phyloP scores from a whole-genome alignment of 2,797 vertebrate species.

The Cynodonichthys magdalenae region DNA sequence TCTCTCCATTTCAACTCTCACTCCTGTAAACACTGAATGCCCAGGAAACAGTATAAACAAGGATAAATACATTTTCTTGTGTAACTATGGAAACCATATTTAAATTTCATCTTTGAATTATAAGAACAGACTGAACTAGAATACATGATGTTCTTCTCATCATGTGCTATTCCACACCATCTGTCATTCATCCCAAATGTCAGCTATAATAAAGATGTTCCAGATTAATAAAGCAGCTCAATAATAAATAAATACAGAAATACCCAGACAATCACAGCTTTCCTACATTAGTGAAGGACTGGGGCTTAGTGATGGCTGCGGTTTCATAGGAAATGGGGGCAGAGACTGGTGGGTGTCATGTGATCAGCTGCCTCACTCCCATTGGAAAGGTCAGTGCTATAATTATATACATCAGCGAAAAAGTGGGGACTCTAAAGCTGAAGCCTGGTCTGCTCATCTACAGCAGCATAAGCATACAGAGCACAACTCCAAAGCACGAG shows the following conservation, averaged over 20 bases:
- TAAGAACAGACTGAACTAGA: constrained; percentile 1
- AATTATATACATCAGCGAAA: constrained; percentile 81
- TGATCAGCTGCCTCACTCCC: constrained; percentile 59
- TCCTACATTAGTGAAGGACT: constrained; percentile 36
- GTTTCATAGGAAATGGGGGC: constrained; percentile 57
- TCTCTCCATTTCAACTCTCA: no score
- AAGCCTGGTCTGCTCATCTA: constrained; percentile 63
- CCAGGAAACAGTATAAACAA: no score
- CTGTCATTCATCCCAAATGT: constrained; percentile 55
- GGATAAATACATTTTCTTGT: no score
- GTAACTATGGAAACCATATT: no score
- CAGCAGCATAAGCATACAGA: constrained; percentile 39
- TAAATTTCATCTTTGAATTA: no score
- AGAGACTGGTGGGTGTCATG: constrained; percentile 46
- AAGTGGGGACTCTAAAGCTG: constrained; percentile 57
- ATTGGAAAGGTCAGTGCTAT: constrained; percentile 78
- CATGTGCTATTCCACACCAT: constrained; percentile 15
- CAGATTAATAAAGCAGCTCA: constrained; percentile 20
- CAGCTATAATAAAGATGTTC: constrained; percentile 46
- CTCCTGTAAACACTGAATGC: no score
- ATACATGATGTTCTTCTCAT: constrained; percentile 7
- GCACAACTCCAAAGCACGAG: constrained; percentile 39
- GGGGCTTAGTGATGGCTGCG: constrained; percentile 41
- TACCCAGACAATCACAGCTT: constrained; percentile 46
- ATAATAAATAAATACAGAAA: constrained; percentile 54